These are phyloP conservation scores for Pomatorhinus ruficollis DNA, from an alignment of 2,113 vertebrate genomes.

Conservation along the genomic window DNA sequence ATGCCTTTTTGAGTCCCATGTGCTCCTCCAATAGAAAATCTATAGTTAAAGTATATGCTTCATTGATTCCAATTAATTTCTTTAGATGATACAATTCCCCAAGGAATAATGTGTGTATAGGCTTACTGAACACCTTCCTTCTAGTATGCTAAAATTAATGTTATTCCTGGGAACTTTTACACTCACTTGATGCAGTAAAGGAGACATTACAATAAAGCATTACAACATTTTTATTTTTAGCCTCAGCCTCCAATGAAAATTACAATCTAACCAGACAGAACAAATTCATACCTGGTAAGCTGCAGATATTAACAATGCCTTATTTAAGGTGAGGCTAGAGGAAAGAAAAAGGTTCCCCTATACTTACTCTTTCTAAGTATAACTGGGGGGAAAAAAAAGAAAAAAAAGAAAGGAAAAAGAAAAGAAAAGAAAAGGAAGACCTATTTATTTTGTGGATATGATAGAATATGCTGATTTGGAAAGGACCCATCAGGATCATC, in stretches of 20 bases:
- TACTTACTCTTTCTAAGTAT: neutral
- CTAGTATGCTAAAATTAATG: neutral
- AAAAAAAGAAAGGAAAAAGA: neutral
- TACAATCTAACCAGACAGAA: neutral
- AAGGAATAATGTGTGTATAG: neutral
- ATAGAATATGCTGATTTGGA: neutral
- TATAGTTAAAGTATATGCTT: neutral
- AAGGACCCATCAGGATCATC: neutral
- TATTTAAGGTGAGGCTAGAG: neutral
- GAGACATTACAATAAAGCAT: neutral
- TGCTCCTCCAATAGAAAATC: neutral
- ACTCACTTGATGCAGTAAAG: neutral
- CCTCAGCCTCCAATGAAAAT: neutral
- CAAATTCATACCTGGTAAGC: neutral
- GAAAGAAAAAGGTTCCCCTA: neutral
- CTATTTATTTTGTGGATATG: neutral
- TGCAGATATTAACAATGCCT: neutral
- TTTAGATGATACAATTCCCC: neutral
- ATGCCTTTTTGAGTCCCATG: neutral
- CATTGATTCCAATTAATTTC: constrained; percentile 34
- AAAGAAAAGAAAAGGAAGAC: neutral
- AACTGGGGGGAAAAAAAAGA: neutral
- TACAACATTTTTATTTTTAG: neutral
- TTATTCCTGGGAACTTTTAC: neutral
- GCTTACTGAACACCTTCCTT: neutral